A percentile compares a stretch with the other conserved stretches of the same genome.
These are phyloP conservation scores for Mythimna loreyi DNA, from an alignment of 2,888 invertebrate genomes.

Conservation along the genomic window DNA sequence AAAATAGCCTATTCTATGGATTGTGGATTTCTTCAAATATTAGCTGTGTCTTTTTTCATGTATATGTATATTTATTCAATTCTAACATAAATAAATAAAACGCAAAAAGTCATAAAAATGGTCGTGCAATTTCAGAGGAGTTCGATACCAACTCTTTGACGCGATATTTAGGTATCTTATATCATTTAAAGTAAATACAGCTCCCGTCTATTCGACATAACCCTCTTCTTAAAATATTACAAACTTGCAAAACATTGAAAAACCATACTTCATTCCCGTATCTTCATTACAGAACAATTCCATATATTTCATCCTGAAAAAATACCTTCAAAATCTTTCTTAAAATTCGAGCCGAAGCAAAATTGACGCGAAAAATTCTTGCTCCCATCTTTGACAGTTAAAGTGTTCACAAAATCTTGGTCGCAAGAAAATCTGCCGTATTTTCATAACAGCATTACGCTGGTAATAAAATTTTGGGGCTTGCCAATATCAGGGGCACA, in stretches of 20 bases:
- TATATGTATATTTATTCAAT: no score
- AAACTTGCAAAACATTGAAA: neutral
- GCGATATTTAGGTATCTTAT: no score
- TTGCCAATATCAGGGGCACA: constrained; percentile 72
- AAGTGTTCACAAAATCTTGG: constrained; percentile 42
- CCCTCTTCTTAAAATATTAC: neutral
- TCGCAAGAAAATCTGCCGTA: constrained; percentile 48
- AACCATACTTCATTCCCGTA: neutral
- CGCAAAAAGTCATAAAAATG: no score
- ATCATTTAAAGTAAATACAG: no score
- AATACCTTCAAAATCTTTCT: neutral
- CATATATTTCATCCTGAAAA: neutral
- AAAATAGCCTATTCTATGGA: no score
- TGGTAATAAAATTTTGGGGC: constrained; percentile 75
- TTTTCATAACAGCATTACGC: constrained; percentile 77
- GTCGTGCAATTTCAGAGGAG: no score
- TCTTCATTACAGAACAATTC: constrained; percentile 27
- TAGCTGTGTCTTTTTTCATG: no score
- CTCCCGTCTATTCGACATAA: neutral
- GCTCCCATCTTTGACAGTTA: constrained; percentile 8
- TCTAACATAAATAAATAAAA: no score
- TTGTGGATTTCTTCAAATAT: no score
- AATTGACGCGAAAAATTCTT: constrained; percentile 14
- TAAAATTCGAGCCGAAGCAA: neutral
- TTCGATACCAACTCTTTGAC: no score